Evolutionary conservation across 1,140 invertebrate genomes (phyloP).

Genomic region (Anthonomus grandis): DNA sequence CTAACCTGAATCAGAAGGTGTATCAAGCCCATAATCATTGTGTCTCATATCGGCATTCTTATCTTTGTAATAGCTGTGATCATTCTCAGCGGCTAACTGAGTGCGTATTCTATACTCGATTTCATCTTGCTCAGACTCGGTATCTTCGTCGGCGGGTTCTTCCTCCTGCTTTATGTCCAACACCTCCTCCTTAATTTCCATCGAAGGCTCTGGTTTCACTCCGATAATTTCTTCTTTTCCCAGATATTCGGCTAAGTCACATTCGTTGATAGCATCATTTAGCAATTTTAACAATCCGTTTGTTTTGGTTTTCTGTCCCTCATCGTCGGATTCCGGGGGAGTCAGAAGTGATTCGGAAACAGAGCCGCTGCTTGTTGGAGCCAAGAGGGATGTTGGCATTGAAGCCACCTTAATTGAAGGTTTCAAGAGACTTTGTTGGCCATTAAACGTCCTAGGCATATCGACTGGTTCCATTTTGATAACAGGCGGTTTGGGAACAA

Average conservation of each 20-base stretch:
- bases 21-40: conserved; percentile 67
- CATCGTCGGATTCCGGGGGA: conserved; percentile 49
- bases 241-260: conserved; percentile 35
- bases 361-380: background rate
- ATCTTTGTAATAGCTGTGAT: conserved; percentile 70
- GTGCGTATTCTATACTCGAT: conserved; percentile 30
- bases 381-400: conserved; percentile 28
- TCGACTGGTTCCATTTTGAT: conserved; percentile 18
- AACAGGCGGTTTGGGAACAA: conserved; percentile 24
- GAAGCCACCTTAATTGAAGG: conserved; percentile 17
- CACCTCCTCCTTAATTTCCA: conserved; percentile 32
- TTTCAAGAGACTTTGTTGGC: conserved; percentile 33
- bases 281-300: conserved; percentile 33
- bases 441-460: conserved; percentile 2
- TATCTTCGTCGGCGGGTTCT: conserved; percentile 25
- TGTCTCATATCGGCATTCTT: conserved; percentile 50
- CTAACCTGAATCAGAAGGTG: conserved; percentile 84
- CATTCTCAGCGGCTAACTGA: conserved; percentile 45
- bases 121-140: conserved; percentile 30
- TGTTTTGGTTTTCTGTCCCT: conserved; percentile 33
- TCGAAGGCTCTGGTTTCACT: conserved; percentile 38
- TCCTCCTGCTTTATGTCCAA: conserved; percentile 44
- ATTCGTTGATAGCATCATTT: conserved; percentile 35
- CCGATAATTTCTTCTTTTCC: conserved; percentile 39
- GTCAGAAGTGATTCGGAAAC: conserved; percentile 31